Evolutionary conservation across 2,888 invertebrate genomes (phyloP), one percentile per base, ranked within the genome.

Genomic region (Slavum lentiscoides): DNA sequence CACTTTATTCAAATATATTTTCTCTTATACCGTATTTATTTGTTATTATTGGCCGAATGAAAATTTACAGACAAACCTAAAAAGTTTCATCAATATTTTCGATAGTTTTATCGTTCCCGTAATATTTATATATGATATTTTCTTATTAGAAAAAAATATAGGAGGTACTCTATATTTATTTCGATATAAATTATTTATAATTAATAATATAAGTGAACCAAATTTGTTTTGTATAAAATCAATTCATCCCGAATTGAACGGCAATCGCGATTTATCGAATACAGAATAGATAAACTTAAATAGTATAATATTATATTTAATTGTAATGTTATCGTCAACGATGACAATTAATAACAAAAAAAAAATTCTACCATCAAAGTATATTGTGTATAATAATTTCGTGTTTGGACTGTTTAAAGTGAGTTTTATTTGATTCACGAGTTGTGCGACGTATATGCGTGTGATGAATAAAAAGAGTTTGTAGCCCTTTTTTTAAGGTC

Each of bases 381-480:
- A 30, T 30, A 30, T 30, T 30, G 4, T 30, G 4, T 30, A 30
- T 30, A 30, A 30, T 30, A 19, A 53, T 53, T 8, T 30, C 11
- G 13, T 61, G 21, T 23, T 61, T 21, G 13, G 11, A 69, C 8
- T 55, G 53, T 30, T 74, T 21, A n/a, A 15, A 53, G 2, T 55
- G 37, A 55, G 5, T 64, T 58, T 64, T 58, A 58, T 75, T 67
- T 75, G 66, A 7, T 67, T 75, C 49, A 55, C 53, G 37, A 62
- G n/a, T 37, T 17, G 55, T 66, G 21, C 37, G 17, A 4, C 30
- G 30, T 30, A 30, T 30, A 30, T 30, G 21, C 39, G 17, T 55
- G n/a, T 30, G 37, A 17, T 66, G 39, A 21, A 64, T 64, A 55
- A 66, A 66, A 58, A 39, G 55, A 55, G 11, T 30, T 19, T 7